Evolutionary conservation across 1,140 invertebrate species (phyloP).

Genomic region (Zaprionus nigranus): DNA sequence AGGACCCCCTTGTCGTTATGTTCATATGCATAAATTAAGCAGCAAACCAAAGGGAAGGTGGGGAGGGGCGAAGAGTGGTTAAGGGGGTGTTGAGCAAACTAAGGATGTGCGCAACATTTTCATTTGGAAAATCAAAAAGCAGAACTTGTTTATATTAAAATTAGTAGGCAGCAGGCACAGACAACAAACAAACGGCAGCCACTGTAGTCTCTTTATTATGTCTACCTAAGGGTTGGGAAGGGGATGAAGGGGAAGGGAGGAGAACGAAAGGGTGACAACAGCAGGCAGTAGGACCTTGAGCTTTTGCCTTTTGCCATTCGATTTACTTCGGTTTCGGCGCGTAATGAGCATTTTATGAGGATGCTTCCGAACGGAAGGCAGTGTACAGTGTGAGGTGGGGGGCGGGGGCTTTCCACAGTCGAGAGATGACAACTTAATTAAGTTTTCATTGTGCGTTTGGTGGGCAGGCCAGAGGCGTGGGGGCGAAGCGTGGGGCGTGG

Average conservation of each 20-base stretch:
- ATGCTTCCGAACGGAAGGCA: constrained; percentile 44
- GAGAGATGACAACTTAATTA: constrained; percentile 76
- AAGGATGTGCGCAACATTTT: constrained; percentile 71
- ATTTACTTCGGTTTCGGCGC: constrained; percentile 57
- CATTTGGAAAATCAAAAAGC: constrained; percentile 60
- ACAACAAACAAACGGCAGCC: constrained; percentile 4
- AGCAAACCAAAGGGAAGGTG: not conserved
- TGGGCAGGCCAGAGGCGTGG: not conserved
- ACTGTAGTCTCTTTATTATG: constrained; percentile 34
- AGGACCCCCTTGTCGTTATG: constrained; percentile 27
- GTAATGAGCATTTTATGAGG: constrained; percentile 75
- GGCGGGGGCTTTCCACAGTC: not conserved
- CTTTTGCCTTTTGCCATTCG: constrained; percentile 63
- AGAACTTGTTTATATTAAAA: constrained; percentile 80
- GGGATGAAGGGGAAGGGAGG: constrained; percentile 17
- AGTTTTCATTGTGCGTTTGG: constrained; percentile 68
- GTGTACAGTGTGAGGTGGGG: too few species aligned
- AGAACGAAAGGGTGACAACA: constrained; percentile 63
- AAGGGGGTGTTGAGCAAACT: constrained; percentile 12
- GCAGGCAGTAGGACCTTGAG: constrained; percentile 55
- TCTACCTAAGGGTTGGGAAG: constrained; percentile 46
- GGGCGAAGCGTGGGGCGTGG: not conserved
- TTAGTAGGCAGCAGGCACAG: constrained; percentile 72
- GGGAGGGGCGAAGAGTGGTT: not conserved
- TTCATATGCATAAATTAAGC: constrained; percentile 68